These are phyloP conservation scores for Agapornis roseicollis DNA, from an alignment of 2,113 vertebrate species.

Conservation along the genomic window DNA sequence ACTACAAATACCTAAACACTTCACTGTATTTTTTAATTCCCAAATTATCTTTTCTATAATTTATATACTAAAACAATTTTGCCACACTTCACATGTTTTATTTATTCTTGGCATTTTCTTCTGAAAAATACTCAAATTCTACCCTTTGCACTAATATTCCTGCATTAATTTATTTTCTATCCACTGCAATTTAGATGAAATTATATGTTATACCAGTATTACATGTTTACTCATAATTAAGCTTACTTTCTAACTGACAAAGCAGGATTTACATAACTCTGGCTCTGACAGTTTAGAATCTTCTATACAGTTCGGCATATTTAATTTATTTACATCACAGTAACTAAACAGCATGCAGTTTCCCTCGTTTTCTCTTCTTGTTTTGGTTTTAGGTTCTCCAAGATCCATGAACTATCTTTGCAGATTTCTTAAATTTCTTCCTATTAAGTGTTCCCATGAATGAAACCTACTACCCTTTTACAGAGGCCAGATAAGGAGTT, in stretches of 20 bases:
- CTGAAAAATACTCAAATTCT: background rate
- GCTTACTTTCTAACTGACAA: background rate
- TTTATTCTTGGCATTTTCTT: background rate
- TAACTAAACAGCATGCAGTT: background rate
- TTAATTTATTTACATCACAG: background rate
- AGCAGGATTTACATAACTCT: background rate
- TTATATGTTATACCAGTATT: background rate
- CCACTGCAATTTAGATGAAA: background rate
- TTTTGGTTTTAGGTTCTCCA: background rate
- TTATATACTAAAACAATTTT: background rate
- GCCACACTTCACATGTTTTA: background rate
- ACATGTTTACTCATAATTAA: background rate
- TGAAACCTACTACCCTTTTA: background rate
- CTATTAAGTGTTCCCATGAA: background rate
- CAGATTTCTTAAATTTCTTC: background rate
- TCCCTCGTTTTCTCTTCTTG: background rate
- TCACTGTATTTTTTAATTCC: background rate
- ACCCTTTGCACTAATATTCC: background rate
- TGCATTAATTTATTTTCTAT: background rate
- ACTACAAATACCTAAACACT: fast-evolving
- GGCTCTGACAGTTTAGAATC: background rate
- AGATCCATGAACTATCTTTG: background rate
- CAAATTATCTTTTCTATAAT: background rate
- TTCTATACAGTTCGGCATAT: background rate
- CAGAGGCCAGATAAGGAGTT: fast-evolving